phyloP scores from a whole-genome alignment of 2,888 invertebrate species.

The Plusia festucae region DNA sequence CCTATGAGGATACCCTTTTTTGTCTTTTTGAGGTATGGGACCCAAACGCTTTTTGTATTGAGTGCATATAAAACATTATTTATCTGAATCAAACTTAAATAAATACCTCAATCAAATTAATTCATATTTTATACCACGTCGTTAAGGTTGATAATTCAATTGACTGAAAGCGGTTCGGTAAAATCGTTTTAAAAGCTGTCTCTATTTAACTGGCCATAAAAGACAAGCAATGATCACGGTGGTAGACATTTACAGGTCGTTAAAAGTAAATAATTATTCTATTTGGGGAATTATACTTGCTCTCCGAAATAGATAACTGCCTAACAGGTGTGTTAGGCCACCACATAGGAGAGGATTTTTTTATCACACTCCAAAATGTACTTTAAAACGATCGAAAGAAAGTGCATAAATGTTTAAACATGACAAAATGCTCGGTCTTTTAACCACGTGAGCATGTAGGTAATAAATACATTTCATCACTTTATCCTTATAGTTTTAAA shows the following conservation, averaged over 20 bases:
- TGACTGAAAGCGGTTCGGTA: neutral
- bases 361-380: too few relatives aligned
- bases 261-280: slow-evolving; percentile 6
- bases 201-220: neutral
- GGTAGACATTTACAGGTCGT: neutral
- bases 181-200: slow-evolving; percentile 2
- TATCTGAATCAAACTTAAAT: too few relatives aligned
- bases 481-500: too few relatives aligned
- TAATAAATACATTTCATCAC: too few relatives aligned
- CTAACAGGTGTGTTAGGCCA: neutral
- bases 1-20: too few relatives aligned
- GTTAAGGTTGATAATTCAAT: neutral
- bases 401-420: too few relatives aligned
- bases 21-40: too few relatives aligned
- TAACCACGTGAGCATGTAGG: too few relatives aligned
- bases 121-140: neutral
- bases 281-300: neutral
- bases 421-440: too few relatives aligned
- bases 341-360: neutral
- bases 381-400: too few relatives aligned
- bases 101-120: neutral
- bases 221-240: neutral
- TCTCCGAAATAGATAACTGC: neutral
- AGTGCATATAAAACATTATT: too few relatives aligned
- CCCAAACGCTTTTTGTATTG: too few relatives aligned